Conservation (phyloP, 2,113 vertebrate genomes). For the Amphiprion percula region DNA sequence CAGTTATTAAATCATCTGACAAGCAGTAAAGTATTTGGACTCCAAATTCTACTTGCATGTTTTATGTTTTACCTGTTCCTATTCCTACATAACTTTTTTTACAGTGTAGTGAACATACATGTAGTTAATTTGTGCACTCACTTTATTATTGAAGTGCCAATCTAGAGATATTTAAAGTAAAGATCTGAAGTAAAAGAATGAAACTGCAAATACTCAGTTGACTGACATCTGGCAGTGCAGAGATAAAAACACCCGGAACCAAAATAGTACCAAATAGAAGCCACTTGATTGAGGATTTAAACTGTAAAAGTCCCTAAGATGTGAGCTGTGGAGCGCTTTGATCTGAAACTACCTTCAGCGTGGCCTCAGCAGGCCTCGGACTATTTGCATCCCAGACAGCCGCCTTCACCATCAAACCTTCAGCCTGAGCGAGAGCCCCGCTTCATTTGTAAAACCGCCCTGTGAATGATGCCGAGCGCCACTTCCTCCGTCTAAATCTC, state of each 20-base stretch:
- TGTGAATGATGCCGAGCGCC: constrained; percentile 53
- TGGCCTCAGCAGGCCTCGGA: not conserved
- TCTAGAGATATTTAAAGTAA: not conserved
- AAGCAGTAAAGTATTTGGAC: too few relatives aligned
- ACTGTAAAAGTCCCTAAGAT: not conserved
- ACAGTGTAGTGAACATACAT: too few relatives aligned
- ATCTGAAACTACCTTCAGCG: not conserved
- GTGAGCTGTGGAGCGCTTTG: not conserved
- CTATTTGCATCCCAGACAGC: constrained; percentile 12
- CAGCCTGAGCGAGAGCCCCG: constrained; percentile 40
- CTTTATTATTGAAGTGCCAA: too few relatives aligned
- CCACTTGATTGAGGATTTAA: not conserved
- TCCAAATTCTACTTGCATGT: too few relatives aligned
- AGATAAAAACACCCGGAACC: not conserved
- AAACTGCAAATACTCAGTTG: not conserved
- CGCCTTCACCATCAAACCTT: constrained; percentile 28
- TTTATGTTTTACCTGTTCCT: too few relatives aligned
- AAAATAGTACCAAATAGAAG: not conserved
- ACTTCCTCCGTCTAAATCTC: constrained; percentile 44
- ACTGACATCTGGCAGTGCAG: not conserved
- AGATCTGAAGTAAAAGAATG: not conserved
- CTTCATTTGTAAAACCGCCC: constrained; percentile 59
- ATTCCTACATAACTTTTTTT: too few relatives aligned
- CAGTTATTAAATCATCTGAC: too few relatives aligned
- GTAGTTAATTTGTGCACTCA: too few relatives aligned